Evolutionary conservation across 1,140 invertebrate species (phyloP), one percentile per base, ranked within the genome.

Genomic region (Paracyclopina nana): DNA sequence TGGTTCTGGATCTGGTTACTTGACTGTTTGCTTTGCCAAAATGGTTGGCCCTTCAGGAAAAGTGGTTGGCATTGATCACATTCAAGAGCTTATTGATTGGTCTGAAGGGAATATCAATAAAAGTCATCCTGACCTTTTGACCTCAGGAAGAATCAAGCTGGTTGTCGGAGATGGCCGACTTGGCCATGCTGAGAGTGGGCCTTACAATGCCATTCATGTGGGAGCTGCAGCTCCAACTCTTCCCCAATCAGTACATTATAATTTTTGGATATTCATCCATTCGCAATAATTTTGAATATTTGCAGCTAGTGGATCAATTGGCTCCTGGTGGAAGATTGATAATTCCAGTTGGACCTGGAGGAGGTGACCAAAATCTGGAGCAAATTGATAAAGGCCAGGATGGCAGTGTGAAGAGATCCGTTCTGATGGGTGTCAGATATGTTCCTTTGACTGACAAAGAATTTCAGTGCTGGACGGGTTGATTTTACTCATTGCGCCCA

Each of bases 401-500:
- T 65, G 90, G 90, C 9, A 70, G 73, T 38, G 72, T 94, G 11
- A 69, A 68, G n/a, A 70, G 76, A 44, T 80, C 76, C 58, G 72
- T 74, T 14, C 66, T 97, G 0, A 94, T 97, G 83, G 84, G 85
- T 27, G 94, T 98, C 0, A 80, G 92, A 45, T 98, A 92, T 68
- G 92, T 98, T 22, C 92, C 92, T 1, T 69, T 98, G 12, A 97
- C 92, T 4, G 88, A 92, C 63, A 81, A 78, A 65, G 70, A 77
- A 16, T 65, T 70, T 53, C 83, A 87, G 8, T 38, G 34, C n/a
- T n/a, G n/a, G n/a, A n/a, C n/a, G n/a, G n/a, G n/a, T n/a, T n/a
- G n/a, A n/a, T n/a, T n/a, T n/a, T n/a, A n/a, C n/a, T n/a, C n/a
- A n/a, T n/a, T n/a, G n/a, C n/a, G n/a, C n/a, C n/a, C n/a, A n/a